Evolutionary conservation across 1,140 invertebrate genomes (phyloP), one percentile per base, ranked within the genome.

Genomic region (Ylistrum balloti): DNA sequence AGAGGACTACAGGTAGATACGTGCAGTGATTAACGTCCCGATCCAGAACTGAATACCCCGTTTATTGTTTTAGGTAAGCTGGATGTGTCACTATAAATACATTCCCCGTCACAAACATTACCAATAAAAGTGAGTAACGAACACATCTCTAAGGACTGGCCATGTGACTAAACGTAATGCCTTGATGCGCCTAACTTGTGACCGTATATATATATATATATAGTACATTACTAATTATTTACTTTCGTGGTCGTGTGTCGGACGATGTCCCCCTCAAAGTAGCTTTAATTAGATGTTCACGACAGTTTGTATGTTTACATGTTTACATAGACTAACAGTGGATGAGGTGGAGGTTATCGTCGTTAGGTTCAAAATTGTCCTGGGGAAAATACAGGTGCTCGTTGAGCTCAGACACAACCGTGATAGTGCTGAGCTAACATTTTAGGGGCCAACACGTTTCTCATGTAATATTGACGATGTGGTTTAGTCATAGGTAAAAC

Each of bases 41-140:
- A 38, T 38, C 13, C 35, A 38, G 35, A 7, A 45, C 41, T 15
- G 17, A 17, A 45, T 45, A 17, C 41, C 41, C 7, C 17, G 41
- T 15, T 9, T 45, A 45, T 5, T 74, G 56, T 74, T 74, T 56
- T 74, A 74, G 56, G 28, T 74, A 74, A 28, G 56, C 17, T 28
- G n/a, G 56, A 22, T 74, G 56, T 74, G n/a, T 74, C 56, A 74
- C 56, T 74, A 74, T 28, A 74, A 28, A 74, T 74, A 74, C 22
- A 74, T 5, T 5, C 56, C 11, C 22, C 22, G 56, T 74, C 56
- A 74, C 7, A 74, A 22, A 7, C 5, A 74, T 74, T 28, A 74
- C 22, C 1, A 28, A 28, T n/a, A n/a, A 28, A 17, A 74, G 22
- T 74, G 35, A 28, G 28, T 74, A 74, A 28, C 5, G 35, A 38